Evolutionary conservation across 2,113 vertebrate genomes (phyloP), one percentile per base, ranked within the genome.

Genomic region (Eonycteris spelaea): DNA sequence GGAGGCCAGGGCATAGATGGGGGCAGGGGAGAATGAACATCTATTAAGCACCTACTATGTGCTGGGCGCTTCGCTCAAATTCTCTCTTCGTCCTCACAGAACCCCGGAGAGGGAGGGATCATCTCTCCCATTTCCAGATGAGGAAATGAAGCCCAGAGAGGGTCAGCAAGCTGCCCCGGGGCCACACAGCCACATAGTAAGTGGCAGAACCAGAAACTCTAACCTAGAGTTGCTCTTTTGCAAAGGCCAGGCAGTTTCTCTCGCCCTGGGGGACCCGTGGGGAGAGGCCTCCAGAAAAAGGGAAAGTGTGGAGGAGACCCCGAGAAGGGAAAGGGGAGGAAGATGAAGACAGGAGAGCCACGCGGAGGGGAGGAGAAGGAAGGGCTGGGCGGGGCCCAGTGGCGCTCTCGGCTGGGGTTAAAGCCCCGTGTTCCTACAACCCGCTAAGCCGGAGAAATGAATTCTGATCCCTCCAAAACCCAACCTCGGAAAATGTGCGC

Each of bases 391-490:
- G 51, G 94, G 91, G 57, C 61, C 4, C 94, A 45, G 93, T 67
- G 95, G 40, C 59, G 83, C 26, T 2, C 7, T 48, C 1, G 3
- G 86, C 77, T 61, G 11, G 18, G 84, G 98, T 90, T 97, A 82
- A 97, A 97, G 97, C 95, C 70, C 91, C 86, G 2, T 92, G 98
- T 97, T 98, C 97, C 98, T 91, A 95, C 97, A 98, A 95, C 95
- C 88, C 35, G 94, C 89, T 99, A 99, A 99, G 98, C 98, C 15
- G 4, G 93, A 95, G 98, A 98, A 98, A 98, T 98, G 98, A 98
- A 97, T 98, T 96, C 98, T 98, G 98, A 99, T 98, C 98, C 98
- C 5, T 92, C 97, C 98, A 97, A 97, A 98, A 98, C 91, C 75
- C 98, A 90, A 98, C 97, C 97, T 97, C 75, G 96, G 95, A 97